Base-by-base conservation (phyloP, 1,140 invertebrate genomes). In the Drosophila truncata region DNA sequence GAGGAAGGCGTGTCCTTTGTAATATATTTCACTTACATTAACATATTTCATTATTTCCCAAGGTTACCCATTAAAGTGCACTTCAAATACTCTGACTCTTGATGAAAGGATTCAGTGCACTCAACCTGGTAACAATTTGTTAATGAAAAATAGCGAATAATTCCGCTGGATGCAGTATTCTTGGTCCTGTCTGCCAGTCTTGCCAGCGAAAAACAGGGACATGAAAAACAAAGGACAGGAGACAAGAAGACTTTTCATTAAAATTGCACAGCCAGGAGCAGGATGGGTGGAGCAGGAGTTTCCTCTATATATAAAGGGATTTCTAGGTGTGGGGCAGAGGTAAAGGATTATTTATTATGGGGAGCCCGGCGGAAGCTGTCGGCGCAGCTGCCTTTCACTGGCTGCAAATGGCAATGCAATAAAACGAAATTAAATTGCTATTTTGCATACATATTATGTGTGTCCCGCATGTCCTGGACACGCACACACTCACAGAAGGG, bases 391-490 rank as follows among this genome's bases (percentile, higher is more conserved):
- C 57, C 59, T 81, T 76, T 65, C 80, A 90, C 60, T 88, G 80
- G 54, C 78, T 88, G 84, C 78, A 90, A 90, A 90, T 90, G 85
- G 81, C 70, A 85, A 79, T 90, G 85, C 85, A 90, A 85, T 90
- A 90, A 90, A 90, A 90, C 78, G 81, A 90, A 90, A 90, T 90
- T 90, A 90, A 90, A 90, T 90, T 90, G 85, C 85, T 90, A 78
- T 88, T 88, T 90, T 90, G 85, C 85, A 90, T 90, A 82, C 78
- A 80, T 69, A 83, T 75, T 77, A 76, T 81, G 80, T 72, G 69
- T 72, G 52, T 69, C 66, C 67, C 69, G 62, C 47, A 60, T 73
- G 69, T 72, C 77, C 77, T 66, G 77, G 76, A 70, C 75, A 76
- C 58, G 33, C 47, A 58, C 52, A 64, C 25, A 11, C 64, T 25